These are phyloP conservation scores for Galleria mellonella DNA, from an alignment of 1,140 invertebrate species.

Conservation along the genomic window DNA sequence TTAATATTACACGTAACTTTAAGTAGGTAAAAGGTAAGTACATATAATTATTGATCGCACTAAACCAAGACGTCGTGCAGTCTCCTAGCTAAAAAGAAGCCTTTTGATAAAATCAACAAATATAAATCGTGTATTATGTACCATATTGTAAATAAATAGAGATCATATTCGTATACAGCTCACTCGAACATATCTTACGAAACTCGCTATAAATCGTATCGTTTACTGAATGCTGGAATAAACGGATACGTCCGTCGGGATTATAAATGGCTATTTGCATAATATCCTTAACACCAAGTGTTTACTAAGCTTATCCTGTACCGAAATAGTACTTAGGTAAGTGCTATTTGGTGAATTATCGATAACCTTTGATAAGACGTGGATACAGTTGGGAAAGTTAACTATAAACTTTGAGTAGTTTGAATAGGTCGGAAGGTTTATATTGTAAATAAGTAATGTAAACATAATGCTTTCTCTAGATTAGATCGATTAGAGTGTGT, in stretches of 20 bases:
- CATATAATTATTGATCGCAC: conserved; percentile 17
- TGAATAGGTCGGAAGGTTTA: too few relatives aligned
- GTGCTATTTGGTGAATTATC: too few relatives aligned
- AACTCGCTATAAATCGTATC: conserved; percentile 28
- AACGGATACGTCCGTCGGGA: conserved; percentile 30
- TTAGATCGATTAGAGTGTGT: too few relatives aligned
- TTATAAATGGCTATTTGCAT: conserved; percentile 25
- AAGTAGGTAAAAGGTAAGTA: too few relatives aligned
- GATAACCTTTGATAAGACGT: too few relatives aligned
- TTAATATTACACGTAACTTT: too few relatives aligned
- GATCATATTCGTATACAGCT: background rate
- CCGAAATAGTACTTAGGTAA: too few relatives aligned
- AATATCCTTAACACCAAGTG: conserved; percentile 17
- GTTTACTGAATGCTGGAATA: conserved; percentile 28
- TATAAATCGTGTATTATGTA: background rate
- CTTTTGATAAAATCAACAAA: background rate
- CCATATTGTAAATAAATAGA: background rate
- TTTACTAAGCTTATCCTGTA: too few relatives aligned
- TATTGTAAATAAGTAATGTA: too few relatives aligned
- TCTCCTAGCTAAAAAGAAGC: conserved; percentile 14
- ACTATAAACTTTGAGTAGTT: too few relatives aligned
- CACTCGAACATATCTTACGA: conserved; percentile 5
- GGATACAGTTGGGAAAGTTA: too few relatives aligned
- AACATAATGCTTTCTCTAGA: too few relatives aligned
- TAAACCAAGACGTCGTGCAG: conserved; percentile 27